A percentile compares a stretch with the other conserved stretches of the same genome.
Conservation (phyloP, 2,797 vertebrate species). For the Sitta carolinensis region DNA sequence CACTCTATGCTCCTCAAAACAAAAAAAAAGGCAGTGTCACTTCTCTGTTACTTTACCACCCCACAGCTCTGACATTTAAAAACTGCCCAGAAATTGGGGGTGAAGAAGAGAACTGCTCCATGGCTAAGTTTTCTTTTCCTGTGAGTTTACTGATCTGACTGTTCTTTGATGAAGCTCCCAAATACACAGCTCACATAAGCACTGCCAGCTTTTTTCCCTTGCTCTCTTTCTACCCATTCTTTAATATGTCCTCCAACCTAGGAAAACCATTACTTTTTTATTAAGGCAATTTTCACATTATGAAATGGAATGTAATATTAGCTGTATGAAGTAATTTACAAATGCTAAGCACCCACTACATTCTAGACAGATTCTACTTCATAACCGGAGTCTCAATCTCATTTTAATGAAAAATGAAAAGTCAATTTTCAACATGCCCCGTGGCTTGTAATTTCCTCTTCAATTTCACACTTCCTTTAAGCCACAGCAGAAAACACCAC, state of each 20-base stretch:
- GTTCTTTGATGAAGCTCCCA: neutral
- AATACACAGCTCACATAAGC: accelerated
- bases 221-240: neutral
- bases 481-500: neutral
- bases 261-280: neutral
- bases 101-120: neutral
- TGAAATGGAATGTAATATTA: neutral
- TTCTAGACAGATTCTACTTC: neutral
- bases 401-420: conserved; percentile 2
- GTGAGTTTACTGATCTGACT: neutral
- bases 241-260: neutral
- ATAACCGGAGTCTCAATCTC: neutral
- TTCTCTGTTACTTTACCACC: neutral
- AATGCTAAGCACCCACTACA: neutral
- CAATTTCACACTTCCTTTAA: neutral
- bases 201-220: neutral
- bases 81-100: neutral
- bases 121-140: neutral
- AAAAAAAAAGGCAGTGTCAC: neutral
- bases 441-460: neutral
- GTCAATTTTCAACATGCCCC: neutral
- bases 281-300: neutral
- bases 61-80: neutral
- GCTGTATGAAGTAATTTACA: neutral
- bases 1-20: neutral